Evolutionary conservation across 2,888 invertebrate genomes (phyloP), one percentile per base, ranked within the genome.

Genomic region (Dexiosoma caninum): DNA sequence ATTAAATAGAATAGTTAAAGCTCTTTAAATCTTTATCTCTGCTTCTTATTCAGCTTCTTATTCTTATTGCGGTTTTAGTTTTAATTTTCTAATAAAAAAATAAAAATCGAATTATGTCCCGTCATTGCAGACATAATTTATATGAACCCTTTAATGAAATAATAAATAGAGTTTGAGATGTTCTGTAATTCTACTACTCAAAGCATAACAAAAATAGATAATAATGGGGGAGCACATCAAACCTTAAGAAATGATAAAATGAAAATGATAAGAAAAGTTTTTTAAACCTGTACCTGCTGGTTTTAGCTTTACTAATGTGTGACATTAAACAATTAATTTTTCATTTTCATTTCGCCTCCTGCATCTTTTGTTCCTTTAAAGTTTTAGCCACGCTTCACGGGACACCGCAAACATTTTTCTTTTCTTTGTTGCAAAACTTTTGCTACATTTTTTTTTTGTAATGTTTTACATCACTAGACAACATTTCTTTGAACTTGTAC

Each of bases 401-500:
- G 2, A 51, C 30, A 12, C 6, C 2, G n/a, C 8, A 10, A 21
- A 21, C 21, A 44, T 5, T 19, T 46, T 27, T 27, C 4, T 27
- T 3, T 27, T 3, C 27, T 27, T 27, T 27, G 6, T 3, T 46
- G 5, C 19, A 21, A 44, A 44, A 8, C 9, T 44, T 53, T 3
- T 2, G 35, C 53, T 32, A 32, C 10, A 12, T 32, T 32, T 53
- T 10, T n/a, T n/a, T n/a, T 32, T 60, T 7, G 23, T 37, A 44
- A 72, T 21, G 12, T 49, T 59, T 91, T 93, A 95, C 93, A 95
- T 94, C 78, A 95, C 91, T 82, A 92, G 90, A 90, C 95, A 95
- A 91, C 95, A 95, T 87, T 94, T 92, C 90, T 91, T 94, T 85
- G 92, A 93, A 86, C 92, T 92, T 77, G 92, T 92, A 85, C 90